Conservation (phyloP, 1,140 invertebrate genomes). For the Drosophila arizonae region DNA sequence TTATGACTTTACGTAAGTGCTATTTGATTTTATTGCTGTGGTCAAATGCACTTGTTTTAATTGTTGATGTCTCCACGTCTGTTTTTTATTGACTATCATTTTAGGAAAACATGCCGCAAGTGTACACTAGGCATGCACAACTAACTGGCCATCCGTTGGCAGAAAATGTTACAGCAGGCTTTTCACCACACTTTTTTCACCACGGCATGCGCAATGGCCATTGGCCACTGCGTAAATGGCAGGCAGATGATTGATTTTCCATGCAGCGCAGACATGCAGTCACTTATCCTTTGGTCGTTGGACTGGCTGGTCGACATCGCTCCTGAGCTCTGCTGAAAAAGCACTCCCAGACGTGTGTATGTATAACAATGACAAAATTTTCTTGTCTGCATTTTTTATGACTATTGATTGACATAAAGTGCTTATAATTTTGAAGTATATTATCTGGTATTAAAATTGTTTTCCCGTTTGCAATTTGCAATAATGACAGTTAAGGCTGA, state of each 20-base stretch:
- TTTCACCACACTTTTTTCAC: constrained; percentile 39
- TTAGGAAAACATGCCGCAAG: constrained; percentile 14
- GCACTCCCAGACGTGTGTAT: neutral
- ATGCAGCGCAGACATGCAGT: neutral
- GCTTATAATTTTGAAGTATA: too few relatives aligned
- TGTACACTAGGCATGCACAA: constrained; percentile 19
- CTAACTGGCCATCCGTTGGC: constrained; percentile 24
- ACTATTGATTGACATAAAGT: too few relatives aligned
- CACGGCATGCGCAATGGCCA: neutral
- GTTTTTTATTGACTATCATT: neutral
- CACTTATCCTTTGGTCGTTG: constrained; percentile 9
- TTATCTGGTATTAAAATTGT: too few relatives aligned
- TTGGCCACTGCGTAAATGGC: constrained; percentile 62
- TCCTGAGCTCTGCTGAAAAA: neutral
- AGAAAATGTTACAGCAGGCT: constrained; percentile 39
- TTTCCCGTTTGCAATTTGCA: too few relatives aligned
- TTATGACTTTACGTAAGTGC: too few relatives aligned
- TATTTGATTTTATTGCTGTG: too few relatives aligned
- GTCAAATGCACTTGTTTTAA: constrained; percentile 2
- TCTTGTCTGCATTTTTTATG: too few relatives aligned
- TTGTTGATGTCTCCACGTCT: neutral
- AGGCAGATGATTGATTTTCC: constrained; percentile 67
- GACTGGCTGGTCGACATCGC: neutral
- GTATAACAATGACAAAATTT: constrained; percentile 1
- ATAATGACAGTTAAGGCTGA: too few relatives aligned